These are phyloP conservation scores for Equus przewalskii DNA, from an alignment of 2,113 vertebrate species.

Conservation along the genomic window DNA sequence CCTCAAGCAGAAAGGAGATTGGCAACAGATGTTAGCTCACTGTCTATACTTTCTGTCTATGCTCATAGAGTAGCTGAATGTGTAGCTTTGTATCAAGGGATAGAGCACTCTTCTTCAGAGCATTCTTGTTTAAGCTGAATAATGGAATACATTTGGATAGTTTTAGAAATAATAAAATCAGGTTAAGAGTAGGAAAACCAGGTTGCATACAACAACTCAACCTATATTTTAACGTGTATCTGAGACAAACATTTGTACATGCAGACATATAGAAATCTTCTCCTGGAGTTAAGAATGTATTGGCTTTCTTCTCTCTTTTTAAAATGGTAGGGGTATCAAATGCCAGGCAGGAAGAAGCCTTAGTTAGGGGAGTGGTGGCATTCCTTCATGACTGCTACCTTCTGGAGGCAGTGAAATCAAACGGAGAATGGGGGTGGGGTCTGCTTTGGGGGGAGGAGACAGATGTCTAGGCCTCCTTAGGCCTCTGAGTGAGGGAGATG, in stretches of 20 bases:
- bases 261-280: rapidly evolving
- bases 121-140: too few species aligned
- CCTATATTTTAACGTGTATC: not conserved
- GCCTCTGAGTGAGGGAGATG: not conserved
- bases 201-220: not conserved
- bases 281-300: not conserved
- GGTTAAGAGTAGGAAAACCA: not conserved
- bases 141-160: not conserved
- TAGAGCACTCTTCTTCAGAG: too few species aligned
- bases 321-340: not conserved
- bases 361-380: rapidly evolving
- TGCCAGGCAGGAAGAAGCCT: not conserved
- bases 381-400: not conserved
- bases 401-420: not conserved
- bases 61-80: too few species aligned
- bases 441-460: not conserved
- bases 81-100: too few species aligned
- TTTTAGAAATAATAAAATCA: constrained; percentile 48
- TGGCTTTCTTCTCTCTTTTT: constrained; percentile 34
- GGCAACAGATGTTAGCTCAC: not conserved
- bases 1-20: too few species aligned
- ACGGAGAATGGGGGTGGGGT: not conserved
- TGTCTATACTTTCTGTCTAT: not conserved
- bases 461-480: not conserved
- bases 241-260: not conserved